A percentile compares a stretch with the other conserved stretches of the same genome.
Conservation (phyloP, 2,797 vertebrate genomes). For the Pachyuromys duprasi region DNA sequence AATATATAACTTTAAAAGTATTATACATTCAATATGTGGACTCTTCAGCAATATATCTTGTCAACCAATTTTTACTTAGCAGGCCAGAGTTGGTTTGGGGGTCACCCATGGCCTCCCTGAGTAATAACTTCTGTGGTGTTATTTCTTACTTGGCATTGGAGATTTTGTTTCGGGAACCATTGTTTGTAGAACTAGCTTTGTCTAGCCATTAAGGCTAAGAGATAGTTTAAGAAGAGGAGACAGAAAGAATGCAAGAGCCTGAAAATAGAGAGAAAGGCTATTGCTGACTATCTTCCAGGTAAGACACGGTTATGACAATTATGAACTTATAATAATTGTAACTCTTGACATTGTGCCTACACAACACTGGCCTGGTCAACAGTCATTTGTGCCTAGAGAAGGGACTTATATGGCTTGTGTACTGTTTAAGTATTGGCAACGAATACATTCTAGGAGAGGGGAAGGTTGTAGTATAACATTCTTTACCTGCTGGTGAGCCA, state of each 20-base stretch:
- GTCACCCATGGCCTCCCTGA: not conserved
- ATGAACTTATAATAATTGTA: not conserved
- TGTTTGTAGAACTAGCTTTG: not conserved
- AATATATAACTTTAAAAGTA: conserved; percentile 19
- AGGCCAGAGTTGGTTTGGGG: not conserved
- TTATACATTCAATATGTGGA: not conserved
- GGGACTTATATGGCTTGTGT: not conserved
- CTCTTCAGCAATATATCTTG: not conserved
- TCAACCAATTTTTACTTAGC: not conserved
- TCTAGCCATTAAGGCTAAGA: not conserved
- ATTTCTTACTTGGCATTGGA: not conserved
- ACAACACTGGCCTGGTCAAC: not conserved
- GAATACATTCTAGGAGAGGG: not conserved
- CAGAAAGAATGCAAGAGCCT: not conserved
- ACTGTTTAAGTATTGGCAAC: not conserved
- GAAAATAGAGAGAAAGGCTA: not conserved
- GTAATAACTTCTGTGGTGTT: not conserved
- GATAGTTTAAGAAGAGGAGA: not conserved
- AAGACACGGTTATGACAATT: not conserved
- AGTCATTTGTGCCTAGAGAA: not conserved
- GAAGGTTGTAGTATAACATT: not conserved
- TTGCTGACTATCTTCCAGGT: not conserved
- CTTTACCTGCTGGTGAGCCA: not conserved
- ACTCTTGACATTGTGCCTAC: not conserved
- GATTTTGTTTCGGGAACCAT: not conserved